phyloP scores from a whole-genome alignment of 2,888 invertebrate species.

The Tetramorium bicarinatum region DNA sequence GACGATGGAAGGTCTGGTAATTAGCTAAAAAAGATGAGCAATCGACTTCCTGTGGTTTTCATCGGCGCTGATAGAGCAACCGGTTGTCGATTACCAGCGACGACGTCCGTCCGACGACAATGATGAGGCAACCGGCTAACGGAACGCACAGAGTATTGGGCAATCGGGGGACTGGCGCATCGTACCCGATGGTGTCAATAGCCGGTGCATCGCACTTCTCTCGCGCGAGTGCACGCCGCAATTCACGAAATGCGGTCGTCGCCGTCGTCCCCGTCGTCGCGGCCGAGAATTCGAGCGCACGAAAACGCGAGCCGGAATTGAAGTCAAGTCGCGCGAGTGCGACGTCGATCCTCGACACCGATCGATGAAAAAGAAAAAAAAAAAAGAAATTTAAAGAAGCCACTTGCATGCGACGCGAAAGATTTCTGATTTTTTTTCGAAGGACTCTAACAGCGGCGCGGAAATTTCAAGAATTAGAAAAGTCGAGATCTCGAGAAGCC shows the following conservation, averaged over 20 bases:
- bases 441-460: neutral
- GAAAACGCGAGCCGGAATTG: conserved; percentile 13
- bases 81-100: conserved; percentile 46
- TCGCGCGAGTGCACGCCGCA: conserved; percentile 32
- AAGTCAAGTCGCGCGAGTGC: neutral
- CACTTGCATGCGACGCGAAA: neutral
- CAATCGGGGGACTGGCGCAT: conserved; percentile 59
- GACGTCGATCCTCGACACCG: neutral
- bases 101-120: conserved; percentile 14
- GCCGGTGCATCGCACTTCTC: conserved; percentile 37
- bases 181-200: conserved; percentile 36
- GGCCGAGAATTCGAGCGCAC: conserved; percentile 10
- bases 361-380: neutral
- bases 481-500: neutral
- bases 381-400: neutral
- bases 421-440: neutral
- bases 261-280: neutral
- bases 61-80: conserved; percentile 63
- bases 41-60: conserved; percentile 73
- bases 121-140: conserved; percentile 70
- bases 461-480: conserved; percentile 9
- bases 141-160: conserved; percentile 61
- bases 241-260: conserved; percentile 52
- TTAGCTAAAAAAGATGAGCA: conserved; percentile 75
- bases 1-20: conserved; percentile 58